phyloP scores from a whole-genome alignment of 2,797 vertebrate genomes.

The Rhinatrema bivittatum region DNA sequence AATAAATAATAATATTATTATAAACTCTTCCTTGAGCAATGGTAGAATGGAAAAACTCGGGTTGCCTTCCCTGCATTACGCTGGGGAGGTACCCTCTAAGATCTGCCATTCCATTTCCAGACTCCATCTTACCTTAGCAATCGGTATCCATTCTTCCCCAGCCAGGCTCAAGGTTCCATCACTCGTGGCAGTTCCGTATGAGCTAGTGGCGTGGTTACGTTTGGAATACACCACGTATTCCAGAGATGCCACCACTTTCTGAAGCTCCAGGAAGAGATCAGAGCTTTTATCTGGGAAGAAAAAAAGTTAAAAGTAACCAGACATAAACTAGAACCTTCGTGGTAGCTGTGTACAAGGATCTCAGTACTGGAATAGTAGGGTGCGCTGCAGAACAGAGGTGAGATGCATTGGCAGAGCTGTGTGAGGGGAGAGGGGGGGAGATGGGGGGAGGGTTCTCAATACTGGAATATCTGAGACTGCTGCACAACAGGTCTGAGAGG shows the following conservation, averaged over 20 bases:
- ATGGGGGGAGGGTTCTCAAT: too few relatives aligned
- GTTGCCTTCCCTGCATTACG: not conserved
- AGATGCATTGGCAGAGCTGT: too few relatives aligned
- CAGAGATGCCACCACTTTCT: constrained; percentile 68
- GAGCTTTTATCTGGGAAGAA: constrained; percentile 19
- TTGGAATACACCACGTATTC: constrained; percentile 64
- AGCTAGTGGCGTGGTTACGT: constrained; percentile 41
- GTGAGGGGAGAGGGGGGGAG: too few relatives aligned
- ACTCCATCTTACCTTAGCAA: constrained; percentile 45
- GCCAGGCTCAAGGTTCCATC: constrained; percentile 42
- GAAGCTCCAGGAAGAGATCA: constrained; percentile 65
- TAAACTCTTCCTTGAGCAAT: too few relatives aligned
- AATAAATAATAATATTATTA: too few relatives aligned
- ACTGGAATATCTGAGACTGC: too few relatives aligned
- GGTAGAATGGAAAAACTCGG: too few relatives aligned
- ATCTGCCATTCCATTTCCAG: rapidly evolving
- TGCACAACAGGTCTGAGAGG: too few relatives aligned
- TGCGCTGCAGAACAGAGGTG: too few relatives aligned
- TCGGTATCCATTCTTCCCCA: constrained; percentile 43
- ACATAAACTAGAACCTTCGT: rapidly evolving
- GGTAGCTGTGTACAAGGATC: not conserved
- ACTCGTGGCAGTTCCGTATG: constrained; percentile 27
- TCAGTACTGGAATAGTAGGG: too few relatives aligned
- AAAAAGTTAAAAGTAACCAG: too few relatives aligned
- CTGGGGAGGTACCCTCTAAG: not conserved